These are phyloP conservation scores for Solen grandis DNA, from an alignment of 1,140 invertebrate species.

Conservation along the genomic window DNA sequence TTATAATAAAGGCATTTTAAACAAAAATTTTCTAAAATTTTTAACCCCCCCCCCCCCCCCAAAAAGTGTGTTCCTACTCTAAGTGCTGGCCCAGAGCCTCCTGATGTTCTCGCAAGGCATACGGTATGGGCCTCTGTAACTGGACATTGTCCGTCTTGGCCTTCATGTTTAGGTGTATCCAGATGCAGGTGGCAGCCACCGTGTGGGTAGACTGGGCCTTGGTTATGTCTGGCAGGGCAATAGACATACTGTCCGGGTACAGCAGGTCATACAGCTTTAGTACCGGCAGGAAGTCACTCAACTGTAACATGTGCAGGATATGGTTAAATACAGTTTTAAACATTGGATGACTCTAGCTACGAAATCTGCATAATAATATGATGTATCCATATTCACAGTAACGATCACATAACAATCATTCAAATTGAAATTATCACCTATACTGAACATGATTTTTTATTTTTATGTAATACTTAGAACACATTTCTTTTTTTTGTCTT, in stretches of 20 bases:
- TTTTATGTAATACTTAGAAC: too few relatives aligned
- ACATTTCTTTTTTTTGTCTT: too few relatives aligned
- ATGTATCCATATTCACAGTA: too few relatives aligned
- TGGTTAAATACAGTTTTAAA: neutral
- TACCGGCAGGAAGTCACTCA: constrained; percentile 94
- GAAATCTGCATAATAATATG: neutral
- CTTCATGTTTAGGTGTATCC: constrained; percentile 97
- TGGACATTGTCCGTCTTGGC: constrained; percentile 88
- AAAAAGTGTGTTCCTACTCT: too few relatives aligned
- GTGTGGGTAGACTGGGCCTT: constrained; percentile 92
- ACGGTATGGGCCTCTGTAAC: constrained; percentile 89
- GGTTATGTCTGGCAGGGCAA: constrained; percentile 93
- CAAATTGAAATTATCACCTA: too few relatives aligned
- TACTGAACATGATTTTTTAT: too few relatives aligned
- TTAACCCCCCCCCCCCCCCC: too few relatives aligned
- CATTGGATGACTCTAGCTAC: neutral
- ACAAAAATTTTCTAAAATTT: too few relatives aligned
- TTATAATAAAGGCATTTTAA: too few relatives aligned
- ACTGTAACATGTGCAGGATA: constrained; percentile 79
- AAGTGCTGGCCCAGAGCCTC: constrained; percentile 66
- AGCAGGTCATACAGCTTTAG: constrained; percentile 95
- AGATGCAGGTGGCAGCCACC: constrained; percentile 97
- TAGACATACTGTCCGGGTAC: constrained; percentile 94
- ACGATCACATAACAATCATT: too few relatives aligned
- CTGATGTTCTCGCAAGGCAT: constrained; percentile 89